Evolutionary conservation across 53 echinoderm and acorn worm genomes (phyloP), one percentile per base, ranked within the genome.

Genomic region (Arbacia lixula): DNA sequence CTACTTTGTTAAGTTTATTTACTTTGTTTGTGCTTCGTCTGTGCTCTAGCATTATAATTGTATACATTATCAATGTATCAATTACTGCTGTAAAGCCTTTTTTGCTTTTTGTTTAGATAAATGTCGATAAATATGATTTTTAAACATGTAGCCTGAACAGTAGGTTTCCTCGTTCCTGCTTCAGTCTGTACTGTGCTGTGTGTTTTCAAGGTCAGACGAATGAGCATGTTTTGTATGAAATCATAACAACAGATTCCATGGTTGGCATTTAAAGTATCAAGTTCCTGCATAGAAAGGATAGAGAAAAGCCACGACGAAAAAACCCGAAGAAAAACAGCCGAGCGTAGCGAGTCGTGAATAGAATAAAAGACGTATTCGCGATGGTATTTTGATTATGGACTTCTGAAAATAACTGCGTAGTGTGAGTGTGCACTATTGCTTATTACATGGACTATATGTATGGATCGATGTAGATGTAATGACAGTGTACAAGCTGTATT

Each of bases 381-480:
- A 41, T 79, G 79, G 79, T 79, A 79, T 79, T 79, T 79, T 61
- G 52, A 75, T n/a, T 75, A 75, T 29, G 36, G 54, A 19, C 36
- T 75, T 75, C 22, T 54, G 67, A 67, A 67, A 67, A 67, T 67
- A 67, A 37, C 39, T 75, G 55, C 36, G 75, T 36, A 75, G 21
- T 36, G 53, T 53, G 36, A 42, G 46, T 35, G 31, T 65, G 49
- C 41, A 72, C 46, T 72, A 11, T 37, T 43, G 29, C 30, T 2
- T 72, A 49, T 21, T 49, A 49, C 3, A 25, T 31, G 3, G 35
- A 57, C 21, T 12, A 57, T 20, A 21, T 57, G 21, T 57, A 46
- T 46, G 49, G 49, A 8, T 10, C 49, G 9, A 10, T 46, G 14
- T 46, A 46, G 49, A 10, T 8, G 49, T 10, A 46, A 8, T 10